Evolutionary conservation across 1,140 invertebrate species (phyloP).

Genomic region (Palaemon carinicauda): DNA sequence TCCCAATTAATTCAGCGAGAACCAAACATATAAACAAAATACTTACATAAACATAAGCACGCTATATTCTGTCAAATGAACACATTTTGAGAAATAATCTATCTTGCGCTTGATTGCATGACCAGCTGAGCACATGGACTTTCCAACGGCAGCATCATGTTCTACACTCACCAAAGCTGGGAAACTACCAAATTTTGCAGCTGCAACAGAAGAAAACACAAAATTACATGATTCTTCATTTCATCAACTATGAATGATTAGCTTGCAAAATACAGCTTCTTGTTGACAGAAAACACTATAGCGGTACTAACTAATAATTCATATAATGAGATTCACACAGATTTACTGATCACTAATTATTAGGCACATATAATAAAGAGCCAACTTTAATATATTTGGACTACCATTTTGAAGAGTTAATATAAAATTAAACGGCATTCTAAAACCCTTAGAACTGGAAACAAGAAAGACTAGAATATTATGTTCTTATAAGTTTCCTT

Average conservation of each 20-base stretch:
- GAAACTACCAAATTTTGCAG: conserved; percentile 81
- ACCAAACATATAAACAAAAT: not conserved
- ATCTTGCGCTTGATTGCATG: conserved; percentile 83
- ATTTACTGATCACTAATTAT: too few species aligned
- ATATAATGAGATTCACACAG: too few species aligned
- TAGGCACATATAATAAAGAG: too few species aligned
- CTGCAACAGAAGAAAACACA: conserved; percentile 2
- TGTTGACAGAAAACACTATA: too few species aligned
- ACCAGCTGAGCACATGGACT: conserved; percentile 86
- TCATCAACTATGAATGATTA: conserved; percentile 4
- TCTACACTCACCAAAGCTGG: conserved; percentile 82
- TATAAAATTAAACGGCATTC: too few species aligned
- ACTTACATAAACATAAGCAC: conserved; percentile 72
- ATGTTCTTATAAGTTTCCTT: too few species aligned
- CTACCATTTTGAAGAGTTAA: too few species aligned
- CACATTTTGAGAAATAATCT: conserved; percentile 73
- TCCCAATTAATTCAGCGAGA: not conserved
- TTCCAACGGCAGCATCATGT: conserved; percentile 87
- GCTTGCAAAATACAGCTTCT: too few species aligned
- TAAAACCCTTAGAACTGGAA: too few species aligned
- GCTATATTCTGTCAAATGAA: conserved; percentile 74
- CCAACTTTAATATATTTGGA: too few species aligned
- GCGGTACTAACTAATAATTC: too few species aligned
- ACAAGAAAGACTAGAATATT: too few species aligned
- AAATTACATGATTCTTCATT: conserved; percentile 3